A percentile compares a stretch with the other conserved stretches of the same genome.
phyloP scores from a whole-genome alignment of 2,113 vertebrate species.

The Eptesicus fuscus region DNA sequence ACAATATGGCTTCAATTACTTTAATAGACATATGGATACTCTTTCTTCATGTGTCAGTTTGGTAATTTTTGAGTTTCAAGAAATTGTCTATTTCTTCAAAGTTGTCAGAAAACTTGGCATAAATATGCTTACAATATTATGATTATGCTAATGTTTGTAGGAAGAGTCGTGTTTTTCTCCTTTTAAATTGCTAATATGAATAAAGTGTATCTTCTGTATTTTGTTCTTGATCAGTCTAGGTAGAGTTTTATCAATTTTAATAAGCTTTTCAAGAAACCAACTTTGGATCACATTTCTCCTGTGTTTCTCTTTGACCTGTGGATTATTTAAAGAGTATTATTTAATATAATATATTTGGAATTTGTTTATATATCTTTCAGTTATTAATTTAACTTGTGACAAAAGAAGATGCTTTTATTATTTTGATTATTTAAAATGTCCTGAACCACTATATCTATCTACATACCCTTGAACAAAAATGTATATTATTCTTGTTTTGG shows the following conservation, averaged over 20 bases:
- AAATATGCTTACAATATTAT: neutral
- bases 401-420: neutral
- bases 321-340: neutral
- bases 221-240: neutral
- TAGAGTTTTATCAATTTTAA: neutral
- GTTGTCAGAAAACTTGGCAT: neutral
- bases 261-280: neutral
- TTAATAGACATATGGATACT: neutral
- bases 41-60: neutral
- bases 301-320: neutral
- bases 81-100: neutral
- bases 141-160: neutral
- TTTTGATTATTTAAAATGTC: neutral
- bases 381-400: neutral
- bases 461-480: neutral
- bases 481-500: neutral
- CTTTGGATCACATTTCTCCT: neutral
- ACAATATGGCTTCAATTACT: neutral
- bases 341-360: neutral
- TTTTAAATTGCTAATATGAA: neutral
- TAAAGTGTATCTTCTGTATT: neutral
- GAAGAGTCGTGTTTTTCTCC: neutral
- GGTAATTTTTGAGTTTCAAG: neutral
- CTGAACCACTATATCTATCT: neutral
- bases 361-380: neutral